Base-by-base conservation (phyloP, 1,140 invertebrate species). In the Pomacea maculata region DNA sequence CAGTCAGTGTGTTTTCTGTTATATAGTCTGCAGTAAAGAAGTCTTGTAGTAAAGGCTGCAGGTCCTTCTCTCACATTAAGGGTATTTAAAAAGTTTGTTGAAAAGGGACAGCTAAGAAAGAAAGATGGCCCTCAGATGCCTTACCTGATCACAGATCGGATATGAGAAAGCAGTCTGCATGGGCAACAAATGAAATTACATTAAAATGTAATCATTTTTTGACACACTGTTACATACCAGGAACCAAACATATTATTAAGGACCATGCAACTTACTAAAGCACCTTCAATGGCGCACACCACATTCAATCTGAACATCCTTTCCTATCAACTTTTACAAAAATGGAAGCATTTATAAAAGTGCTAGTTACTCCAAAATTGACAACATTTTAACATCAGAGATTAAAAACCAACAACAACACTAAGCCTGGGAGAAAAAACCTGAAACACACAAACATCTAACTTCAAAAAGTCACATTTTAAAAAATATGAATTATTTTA, bases 301-400 rank as follows among this genome's bases (percentile, higher is more conserved):
- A 61, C 57, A 61, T 61, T 61, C 57, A 17, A 61, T 61, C 57
- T 14, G 68, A 78, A 57, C 15, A 57, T 78, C 77, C 77, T 78
- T 78, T 78, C 77, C 67, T 67, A 78, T 52, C 67, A 74, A 57
- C 70, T 70, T 78, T 52, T 65, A 78, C 77, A 68, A 78, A 25
- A 78, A 78, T 78, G 77, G 77, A 78, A 78, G 77, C 67, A 70
- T 70, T 71, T 65, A n/a, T 67, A 78, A 34, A 78, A 57, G 67
- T 52, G 45, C 67, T 54, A 71, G 21, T 17, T 25, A 45, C 25
- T 21, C 57, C 55, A 54, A 70, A 67, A 14, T 14, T 29, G 14
- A 57, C 64, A 19, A n/a, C 57, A 15, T 45, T 52, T 54, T 19
- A 45, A 19, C 63, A 78, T 67, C 61, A 68, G 19, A 65, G 29